Evolutionary conservation across 1,140 invertebrate species (phyloP).

Genomic region (Bombyx mandarina): DNA sequence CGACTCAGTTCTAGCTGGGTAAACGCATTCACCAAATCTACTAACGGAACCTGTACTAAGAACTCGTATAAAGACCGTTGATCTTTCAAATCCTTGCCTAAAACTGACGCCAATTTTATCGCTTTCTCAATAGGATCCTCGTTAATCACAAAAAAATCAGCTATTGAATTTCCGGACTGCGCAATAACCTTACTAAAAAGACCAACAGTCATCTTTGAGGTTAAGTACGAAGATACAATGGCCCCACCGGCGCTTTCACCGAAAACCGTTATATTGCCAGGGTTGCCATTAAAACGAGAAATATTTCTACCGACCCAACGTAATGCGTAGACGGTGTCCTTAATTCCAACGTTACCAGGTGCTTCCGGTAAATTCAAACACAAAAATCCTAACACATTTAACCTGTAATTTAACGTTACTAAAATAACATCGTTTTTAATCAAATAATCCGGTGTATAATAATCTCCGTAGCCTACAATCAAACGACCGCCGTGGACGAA

Average conservation of each 20-base stretch:
- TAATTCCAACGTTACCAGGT: slow-evolving; percentile 77
- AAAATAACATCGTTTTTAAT: slow-evolving; percentile 77
- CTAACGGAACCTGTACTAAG: slow-evolving; percentile 52
- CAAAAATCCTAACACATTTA: slow-evolving; percentile 76
- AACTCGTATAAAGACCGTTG: slow-evolving; percentile 46
- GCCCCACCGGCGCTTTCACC: slow-evolving; percentile 83
- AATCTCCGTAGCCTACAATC: slow-evolving; percentile 63
- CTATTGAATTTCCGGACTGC: slow-evolving; percentile 75
- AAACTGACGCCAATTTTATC: slow-evolving; percentile 32
- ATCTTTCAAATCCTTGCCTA: slow-evolving; percentile 57
- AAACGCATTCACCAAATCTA: slow-evolving; percentile 51
- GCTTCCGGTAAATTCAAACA: slow-evolving; percentile 71
- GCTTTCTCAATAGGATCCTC: slow-evolving; percentile 48
- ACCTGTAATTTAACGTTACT: slow-evolving; percentile 79
- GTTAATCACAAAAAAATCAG: slow-evolving; percentile 68
- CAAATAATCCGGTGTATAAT: slow-evolving; percentile 75
- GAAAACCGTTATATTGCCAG: slow-evolving; percentile 78
- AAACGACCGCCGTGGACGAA: slow-evolving; percentile 74
- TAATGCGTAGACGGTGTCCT: slow-evolving; percentile 74
- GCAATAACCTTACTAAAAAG: slow-evolving; percentile 64
- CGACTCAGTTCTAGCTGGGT: slow-evolving; percentile 34
- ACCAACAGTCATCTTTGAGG: slow-evolving; percentile 76
- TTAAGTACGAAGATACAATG: slow-evolving; percentile 76
- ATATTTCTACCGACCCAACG: slow-evolving; percentile 67
- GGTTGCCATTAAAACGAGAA: slow-evolving; percentile 79